Evolutionary conservation across 2,888 invertebrate genomes (phyloP).

Genomic region (Gari tellinella): DNA sequence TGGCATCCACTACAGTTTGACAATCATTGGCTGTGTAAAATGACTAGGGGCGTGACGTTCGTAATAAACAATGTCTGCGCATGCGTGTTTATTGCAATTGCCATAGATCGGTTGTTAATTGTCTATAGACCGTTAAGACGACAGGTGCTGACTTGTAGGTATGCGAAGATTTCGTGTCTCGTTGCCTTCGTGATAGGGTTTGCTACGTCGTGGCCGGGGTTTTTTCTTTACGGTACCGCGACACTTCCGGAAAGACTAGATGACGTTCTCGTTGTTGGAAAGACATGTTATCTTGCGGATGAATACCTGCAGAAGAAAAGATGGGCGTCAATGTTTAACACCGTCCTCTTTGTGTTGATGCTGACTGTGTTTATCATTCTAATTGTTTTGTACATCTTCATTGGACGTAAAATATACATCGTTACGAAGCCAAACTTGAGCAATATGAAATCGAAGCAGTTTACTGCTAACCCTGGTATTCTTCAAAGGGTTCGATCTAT

Average conservation of each 20-base stretch:
- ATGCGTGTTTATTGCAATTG: constrained; percentile 43
- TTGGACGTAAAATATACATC: constrained; percentile 29
- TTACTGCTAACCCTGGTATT: constrained; percentile 1
- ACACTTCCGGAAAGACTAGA: constrained; percentile 34
- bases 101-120: constrained; percentile 41
- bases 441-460: background rate
- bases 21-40: constrained; percentile 34
- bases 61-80: constrained; percentile 33
- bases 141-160: constrained; percentile 18
- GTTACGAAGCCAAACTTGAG: constrained; percentile 17
- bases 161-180: constrained; percentile 28
- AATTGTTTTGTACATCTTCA: constrained; percentile 25
- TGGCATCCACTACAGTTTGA: constrained; percentile 39
- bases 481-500: constrained; percentile 1
- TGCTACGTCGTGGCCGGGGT: constrained; percentile 33
- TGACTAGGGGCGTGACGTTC: constrained; percentile 37
- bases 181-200: constrained; percentile 22
- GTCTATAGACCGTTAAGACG: constrained; percentile 35
- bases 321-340: constrained; percentile 40
- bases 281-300: constrained; percentile 43
- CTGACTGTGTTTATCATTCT: constrained; percentile 23
- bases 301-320: constrained; percentile 10
- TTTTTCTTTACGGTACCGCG: constrained; percentile 41
- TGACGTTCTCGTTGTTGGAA: constrained; percentile 26
- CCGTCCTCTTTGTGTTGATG: constrained; percentile 34